Base-by-base conservation (phyloP, 2,888 invertebrate species). In the Heliconius aoede region DNA sequence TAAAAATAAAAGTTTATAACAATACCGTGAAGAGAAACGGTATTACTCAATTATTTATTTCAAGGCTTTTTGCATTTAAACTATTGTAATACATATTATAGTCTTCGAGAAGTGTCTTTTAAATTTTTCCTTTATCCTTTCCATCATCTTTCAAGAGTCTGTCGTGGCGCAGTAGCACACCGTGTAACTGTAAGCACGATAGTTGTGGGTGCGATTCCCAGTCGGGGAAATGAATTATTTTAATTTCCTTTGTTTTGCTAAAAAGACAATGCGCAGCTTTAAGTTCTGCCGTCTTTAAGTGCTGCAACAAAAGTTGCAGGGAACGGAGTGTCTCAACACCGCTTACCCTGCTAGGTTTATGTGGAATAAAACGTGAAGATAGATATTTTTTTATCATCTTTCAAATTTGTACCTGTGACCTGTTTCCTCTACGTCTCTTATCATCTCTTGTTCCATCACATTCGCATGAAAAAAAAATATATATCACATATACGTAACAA, bases 31-130 rank as follows among this genome's bases (percentile, higher is more conserved):
- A 55, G n/a, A 55, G 55, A 55, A 55, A 55, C 55, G 9, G n/a
- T 55, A n/a, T 55, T 11, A 55, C 55, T n/a, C 11, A 55, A n/a
- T n/a, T n/a, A 55, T 11, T 55, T 1, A 55, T n/a, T 21, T 55
- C 55, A 55, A 55, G 55, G 55, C n/a, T 55, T 55, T 55, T 55
- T 55, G n/a, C 55, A 55, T 55, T n/a, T n/a, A 55, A 55, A 55
- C n/a, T 55, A 55, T 55, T n/a, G n/a, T 55, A 55, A 9, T 55
- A 55, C n/a, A 55, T 55, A 55, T 55, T 55, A n/a, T 55, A n/a
- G 55, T 55, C 55, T 55, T 9, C 55, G 55, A 55, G 55, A 55
- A 55, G 55, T n/a, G 11, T 55, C n/a, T n/a, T 55, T 55, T n/a
- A 55, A 15, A 46, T 18, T 46, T 46, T 46, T 46, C 46, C 15